Conservation (phyloP, 1,140 invertebrate species). For the Neuroterus valhalla region DNA sequence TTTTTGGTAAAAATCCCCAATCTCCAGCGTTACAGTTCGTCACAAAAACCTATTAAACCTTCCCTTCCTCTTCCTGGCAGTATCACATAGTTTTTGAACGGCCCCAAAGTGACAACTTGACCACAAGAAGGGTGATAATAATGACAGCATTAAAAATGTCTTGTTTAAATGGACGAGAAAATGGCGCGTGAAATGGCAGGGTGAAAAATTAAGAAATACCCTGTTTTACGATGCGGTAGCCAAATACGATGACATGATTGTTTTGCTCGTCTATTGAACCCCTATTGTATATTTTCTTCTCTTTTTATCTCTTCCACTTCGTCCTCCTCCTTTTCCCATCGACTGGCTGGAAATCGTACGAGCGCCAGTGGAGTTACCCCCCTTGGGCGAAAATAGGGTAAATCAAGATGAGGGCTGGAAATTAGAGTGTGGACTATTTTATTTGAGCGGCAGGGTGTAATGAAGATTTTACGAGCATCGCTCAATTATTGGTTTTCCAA, state of each 20-base stretch:
- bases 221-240: constrained; percentile 45
- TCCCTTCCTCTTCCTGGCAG: too few relatives aligned
- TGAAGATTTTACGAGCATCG: constrained; percentile 66
- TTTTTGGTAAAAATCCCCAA: too few relatives aligned
- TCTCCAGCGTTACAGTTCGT: too few relatives aligned
- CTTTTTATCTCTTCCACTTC: constrained; percentile 10
- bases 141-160: constrained; percentile 20
- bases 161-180: constrained; percentile 9
- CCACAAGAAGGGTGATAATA: background rate
- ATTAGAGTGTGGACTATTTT: constrained; percentile 70
- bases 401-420: constrained; percentile 63
- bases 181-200: constrained; percentile 9
- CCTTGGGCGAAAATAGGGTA: constrained; percentile 61
- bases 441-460: constrained; percentile 62
- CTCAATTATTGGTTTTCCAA: constrained; percentile 65
- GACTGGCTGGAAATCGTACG: constrained; percentile 49
- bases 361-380: constrained; percentile 42
- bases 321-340: constrained; percentile 43
- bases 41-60: too few relatives aligned
- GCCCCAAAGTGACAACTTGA: background rate
- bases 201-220: constrained; percentile 41
- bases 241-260: constrained; percentile 66
- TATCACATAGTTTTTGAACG: background rate
- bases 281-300: constrained; percentile 38
- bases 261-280: constrained; percentile 55